phyloP scores from a whole-genome alignment of 2,113 vertebrate genomes.

The Gallinago undulata region DNA sequence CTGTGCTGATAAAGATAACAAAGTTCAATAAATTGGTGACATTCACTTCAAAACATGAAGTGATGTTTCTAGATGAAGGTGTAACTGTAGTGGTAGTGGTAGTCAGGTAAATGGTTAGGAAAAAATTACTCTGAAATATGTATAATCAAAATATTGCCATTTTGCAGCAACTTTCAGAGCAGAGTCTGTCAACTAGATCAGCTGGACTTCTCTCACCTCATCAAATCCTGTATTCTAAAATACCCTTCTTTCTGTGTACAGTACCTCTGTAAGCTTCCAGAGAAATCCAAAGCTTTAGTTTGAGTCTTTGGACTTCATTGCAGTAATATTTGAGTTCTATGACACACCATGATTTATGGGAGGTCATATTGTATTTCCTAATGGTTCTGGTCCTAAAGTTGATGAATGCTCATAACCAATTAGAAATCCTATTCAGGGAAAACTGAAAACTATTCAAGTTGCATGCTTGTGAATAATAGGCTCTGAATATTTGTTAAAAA shows the following conservation, averaged over 20 bases:
- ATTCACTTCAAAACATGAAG: not conserved
- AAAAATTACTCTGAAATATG: not conserved
- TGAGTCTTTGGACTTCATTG: not conserved
- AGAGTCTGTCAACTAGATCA: not conserved
- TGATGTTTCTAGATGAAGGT: not conserved
- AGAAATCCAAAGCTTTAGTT: not conserved
- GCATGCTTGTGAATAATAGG: not conserved
- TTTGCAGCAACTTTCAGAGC: not conserved
- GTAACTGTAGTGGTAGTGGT: not conserved
- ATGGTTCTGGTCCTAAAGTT: accelerated
- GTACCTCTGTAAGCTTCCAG: not conserved
- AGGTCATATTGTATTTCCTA: not conserved
- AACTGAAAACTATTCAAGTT: not conserved
- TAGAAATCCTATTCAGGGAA: not conserved
- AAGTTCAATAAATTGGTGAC: not conserved
- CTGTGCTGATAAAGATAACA: not conserved
- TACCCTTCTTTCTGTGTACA: not conserved
- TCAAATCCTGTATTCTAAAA: not conserved
- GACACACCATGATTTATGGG: accelerated
- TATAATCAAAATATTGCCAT: not conserved
- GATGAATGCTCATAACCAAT: not conserved
- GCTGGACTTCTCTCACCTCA: not conserved
- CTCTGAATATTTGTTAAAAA: not conserved
- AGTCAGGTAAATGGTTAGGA: too few species aligned
- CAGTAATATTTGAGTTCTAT: not conserved